phyloP scores from a whole-genome alignment of 2,113 vertebrate species.

The Tenrec ecaudatus region DNA sequence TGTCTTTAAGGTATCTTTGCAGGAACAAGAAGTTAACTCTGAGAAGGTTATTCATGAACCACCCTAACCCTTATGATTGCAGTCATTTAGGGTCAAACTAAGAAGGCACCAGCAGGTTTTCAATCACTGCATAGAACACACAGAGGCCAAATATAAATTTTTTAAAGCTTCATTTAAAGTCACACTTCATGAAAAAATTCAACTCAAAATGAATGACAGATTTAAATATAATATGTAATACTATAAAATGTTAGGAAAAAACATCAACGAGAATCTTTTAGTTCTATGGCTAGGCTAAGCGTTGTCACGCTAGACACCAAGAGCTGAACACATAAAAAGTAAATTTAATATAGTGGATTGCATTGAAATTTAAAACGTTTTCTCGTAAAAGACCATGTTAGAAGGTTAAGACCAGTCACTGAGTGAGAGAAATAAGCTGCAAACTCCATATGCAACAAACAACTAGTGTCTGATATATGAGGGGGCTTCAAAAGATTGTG shows the following conservation, averaged over 20 bases:
- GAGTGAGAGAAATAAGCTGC: not conserved
- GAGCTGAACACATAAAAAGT: constrained; percentile 28
- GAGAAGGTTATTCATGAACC: not conserved
- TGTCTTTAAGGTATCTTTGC: not conserved
- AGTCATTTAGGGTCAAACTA: constrained; percentile 13
- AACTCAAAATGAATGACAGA: not conserved
- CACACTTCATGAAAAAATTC: not conserved
- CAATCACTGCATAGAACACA: not conserved
- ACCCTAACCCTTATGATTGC: not conserved
- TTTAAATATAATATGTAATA: constrained; percentile 47
- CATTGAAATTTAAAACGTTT: constrained; percentile 27
- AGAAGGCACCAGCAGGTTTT: not conserved
- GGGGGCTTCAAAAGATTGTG: not conserved
- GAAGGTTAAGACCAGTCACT: not conserved
- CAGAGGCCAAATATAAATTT: not conserved
- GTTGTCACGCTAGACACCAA: constrained; percentile 11
- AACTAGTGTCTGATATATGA: not conserved
- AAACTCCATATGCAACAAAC: not conserved
- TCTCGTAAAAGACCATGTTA: not conserved
- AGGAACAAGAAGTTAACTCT: not conserved
- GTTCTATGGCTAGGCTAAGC: not conserved
- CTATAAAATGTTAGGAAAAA: not conserved
- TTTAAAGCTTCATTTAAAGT: no score
- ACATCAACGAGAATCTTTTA: not conserved
- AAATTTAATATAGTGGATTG: not conserved